These are phyloP conservation scores for Aplodontia rufa DNA, from an alignment of 2,113 vertebrate species.

Conservation along the genomic window DNA sequence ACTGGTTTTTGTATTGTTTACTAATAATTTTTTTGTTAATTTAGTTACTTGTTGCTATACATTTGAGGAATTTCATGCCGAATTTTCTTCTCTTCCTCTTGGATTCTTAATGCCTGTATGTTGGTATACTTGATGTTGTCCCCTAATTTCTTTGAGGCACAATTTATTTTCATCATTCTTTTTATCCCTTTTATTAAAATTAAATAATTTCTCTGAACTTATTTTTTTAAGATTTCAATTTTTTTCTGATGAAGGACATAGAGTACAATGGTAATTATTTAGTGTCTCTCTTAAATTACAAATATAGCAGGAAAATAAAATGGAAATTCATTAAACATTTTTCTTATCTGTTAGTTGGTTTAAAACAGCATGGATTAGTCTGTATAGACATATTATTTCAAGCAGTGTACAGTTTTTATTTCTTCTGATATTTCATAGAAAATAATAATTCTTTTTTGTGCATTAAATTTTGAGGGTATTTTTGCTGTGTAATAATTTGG, in stretches of 20 bases:
- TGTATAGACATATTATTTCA: not conserved
- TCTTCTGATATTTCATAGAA: not conserved
- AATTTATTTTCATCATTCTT: not conserved
- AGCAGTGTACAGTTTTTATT: not conserved
- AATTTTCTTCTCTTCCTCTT: no score
- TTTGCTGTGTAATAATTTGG: not conserved
- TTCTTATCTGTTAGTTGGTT: not conserved
- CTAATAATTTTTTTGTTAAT: no score
- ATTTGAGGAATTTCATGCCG: not conserved
- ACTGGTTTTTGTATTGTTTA: no score
- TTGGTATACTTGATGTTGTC: not conserved
- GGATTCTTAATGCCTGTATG: not conserved
- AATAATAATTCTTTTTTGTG: not conserved
- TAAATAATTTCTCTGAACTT: not conserved
- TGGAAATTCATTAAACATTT: not conserved
- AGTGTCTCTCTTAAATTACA: not conserved
- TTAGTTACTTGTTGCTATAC: no score
- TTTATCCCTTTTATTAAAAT: not conserved
- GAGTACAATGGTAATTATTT: not conserved
- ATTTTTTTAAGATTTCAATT: no score
- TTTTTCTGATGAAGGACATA: not conserved
- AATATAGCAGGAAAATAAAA: not conserved
- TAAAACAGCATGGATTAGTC: not conserved
- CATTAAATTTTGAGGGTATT: not conserved
- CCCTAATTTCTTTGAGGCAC: not conserved